These are phyloP conservation scores for Drosophila buzzatii DNA, from an alignment of 2,888 invertebrate species.

Conservation along the genomic window DNA sequence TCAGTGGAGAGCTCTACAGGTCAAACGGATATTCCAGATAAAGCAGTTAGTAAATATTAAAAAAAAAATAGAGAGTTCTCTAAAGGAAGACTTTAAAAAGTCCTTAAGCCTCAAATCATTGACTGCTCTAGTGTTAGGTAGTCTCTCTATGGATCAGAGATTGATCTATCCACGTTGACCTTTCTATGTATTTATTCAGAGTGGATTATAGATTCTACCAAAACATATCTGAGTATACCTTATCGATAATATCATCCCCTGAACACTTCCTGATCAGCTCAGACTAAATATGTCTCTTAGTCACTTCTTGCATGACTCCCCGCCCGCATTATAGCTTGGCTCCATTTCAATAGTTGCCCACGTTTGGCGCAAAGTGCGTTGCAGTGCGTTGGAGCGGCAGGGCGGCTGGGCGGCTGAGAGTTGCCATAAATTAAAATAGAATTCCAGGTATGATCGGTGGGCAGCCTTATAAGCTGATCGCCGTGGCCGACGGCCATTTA, in stretches of 20 bases:
- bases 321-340: slow-evolving; percentile 8
- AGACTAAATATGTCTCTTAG: no score
- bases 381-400: slow-evolving; percentile 18
- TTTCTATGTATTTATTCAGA: no score
- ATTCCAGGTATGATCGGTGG: slow-evolving; percentile 69
- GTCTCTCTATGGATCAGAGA: no score
- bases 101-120: no score
- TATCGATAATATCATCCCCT: background rate
- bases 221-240: background rate
- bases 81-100: no score
- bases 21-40: slow-evolving; percentile 13
- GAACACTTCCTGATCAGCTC: background rate
- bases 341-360: slow-evolving; percentile 60
- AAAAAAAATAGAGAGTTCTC: no score
- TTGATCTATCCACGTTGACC: no score
- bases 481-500: slow-evolving; percentile 60
- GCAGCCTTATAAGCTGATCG: slow-evolving; percentile 64
- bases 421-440: slow-evolving; percentile 69
- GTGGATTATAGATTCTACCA: no score
- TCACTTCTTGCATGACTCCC: background rate
- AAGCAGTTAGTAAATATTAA: no score
- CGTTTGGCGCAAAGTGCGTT: slow-evolving; percentile 49
- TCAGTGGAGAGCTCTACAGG: background rate
- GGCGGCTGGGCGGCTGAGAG: slow-evolving; percentile 27
- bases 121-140: no score